Base-by-base conservation (phyloP, 2,888 invertebrate genomes). In the Caenorhabditis sp. region DNA sequence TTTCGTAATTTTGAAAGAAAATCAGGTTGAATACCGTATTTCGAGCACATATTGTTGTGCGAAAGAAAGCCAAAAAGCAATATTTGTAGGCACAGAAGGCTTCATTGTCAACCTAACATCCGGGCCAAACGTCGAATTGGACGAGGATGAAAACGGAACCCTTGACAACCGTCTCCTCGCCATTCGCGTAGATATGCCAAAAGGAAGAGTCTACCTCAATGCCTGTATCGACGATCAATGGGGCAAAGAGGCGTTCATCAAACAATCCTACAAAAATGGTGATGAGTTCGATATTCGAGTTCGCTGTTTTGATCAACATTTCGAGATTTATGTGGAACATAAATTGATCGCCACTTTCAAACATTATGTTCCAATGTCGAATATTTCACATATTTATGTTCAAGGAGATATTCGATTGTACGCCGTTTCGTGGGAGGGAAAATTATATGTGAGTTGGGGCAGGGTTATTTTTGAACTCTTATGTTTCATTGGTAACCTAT, bases 221-320 rank as follows among this genome's bases (percentile, higher is more conserved):
- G 86, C 86, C 1, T 86, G 85, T 65, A 81, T 87, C 63, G 76
- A 85, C 54, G 83, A 83, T 17, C 84, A 87, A 43, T 87, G 86
- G 87, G 87, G 87, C 62, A 81, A 83, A 63, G 84, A 85, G 67
- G 84, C 78, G 1, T 72, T 65, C 25, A 68, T 82, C n/a, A 80
- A 80, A 56, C 81, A 83, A 61, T 65, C 65, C 7, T 83, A 83
- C 77, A 75, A 71, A 62, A 68, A 75, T 23, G 84, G 82, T 12
- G 83, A 84, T 62, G 87, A 86, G 59, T 85, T 87, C 63, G 87
- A 87, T 78, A 80, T 87, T n/a, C 78, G 87, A 21, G 63, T 87
- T 27, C 75, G 87, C 8, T 84, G 85, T 59, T 84, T 83, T 62
- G 85, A 87, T 20, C 81, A 87, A 21, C 78, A 81, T 23, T 87